Evolutionary conservation across 2,113 vertebrate species (phyloP).

Genomic region (Equus quagga): DNA sequence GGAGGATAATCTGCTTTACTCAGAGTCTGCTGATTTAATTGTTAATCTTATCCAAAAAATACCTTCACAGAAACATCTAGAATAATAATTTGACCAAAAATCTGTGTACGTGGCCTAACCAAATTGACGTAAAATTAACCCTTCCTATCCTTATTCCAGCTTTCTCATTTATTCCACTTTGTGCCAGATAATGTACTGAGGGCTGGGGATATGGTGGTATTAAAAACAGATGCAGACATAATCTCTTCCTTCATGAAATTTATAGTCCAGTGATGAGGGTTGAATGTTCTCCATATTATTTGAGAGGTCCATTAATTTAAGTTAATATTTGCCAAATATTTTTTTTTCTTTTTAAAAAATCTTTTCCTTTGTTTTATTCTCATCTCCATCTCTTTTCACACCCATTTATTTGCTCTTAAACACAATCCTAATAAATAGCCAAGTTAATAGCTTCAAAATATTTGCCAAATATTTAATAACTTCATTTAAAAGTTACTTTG

Average conservation of each 20-base stretch:
- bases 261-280: background rate
- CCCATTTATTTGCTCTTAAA: background rate
- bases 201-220: background rate
- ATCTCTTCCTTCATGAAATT: background rate
- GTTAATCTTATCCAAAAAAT: background rate
- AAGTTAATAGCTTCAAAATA: background rate
- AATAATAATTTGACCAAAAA: background rate
- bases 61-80: background rate
- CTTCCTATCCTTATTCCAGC: background rate
- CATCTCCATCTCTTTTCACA: background rate
- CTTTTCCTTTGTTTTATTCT: background rate
- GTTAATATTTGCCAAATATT: background rate
- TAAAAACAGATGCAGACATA: background rate
- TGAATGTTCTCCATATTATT: background rate
- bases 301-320: background rate
- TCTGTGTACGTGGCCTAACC: background rate
- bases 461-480: background rate
- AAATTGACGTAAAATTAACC: background rate
- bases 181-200: background rate
- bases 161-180: background rate
- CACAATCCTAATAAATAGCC: background rate
- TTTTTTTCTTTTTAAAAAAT: background rate
- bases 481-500: slow-evolving; percentile 14
- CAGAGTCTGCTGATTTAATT: background rate
- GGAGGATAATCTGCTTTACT: background rate